A percentile compares a stretch with the other conserved stretches of the same genome.
Conservation (phyloP, 2,113 vertebrate species). For the Cairina moschata region DNA sequence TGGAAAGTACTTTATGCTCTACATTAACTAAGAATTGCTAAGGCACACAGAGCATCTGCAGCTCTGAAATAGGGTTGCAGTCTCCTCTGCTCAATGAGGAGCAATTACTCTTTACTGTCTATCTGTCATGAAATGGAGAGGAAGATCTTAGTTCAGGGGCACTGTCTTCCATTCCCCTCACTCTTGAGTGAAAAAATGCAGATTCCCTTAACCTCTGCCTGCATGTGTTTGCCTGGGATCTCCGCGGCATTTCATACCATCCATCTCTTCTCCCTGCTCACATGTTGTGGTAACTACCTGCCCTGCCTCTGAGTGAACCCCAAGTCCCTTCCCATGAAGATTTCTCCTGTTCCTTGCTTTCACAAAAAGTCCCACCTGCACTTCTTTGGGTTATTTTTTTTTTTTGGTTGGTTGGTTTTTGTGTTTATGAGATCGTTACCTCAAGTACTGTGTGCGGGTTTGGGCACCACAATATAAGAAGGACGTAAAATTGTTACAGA, state of each 20-base stretch:
- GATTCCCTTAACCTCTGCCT: not conserved
- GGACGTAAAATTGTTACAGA: not conserved
- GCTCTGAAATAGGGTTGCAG: not conserved
- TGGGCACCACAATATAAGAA: not conserved
- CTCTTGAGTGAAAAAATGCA: not conserved
- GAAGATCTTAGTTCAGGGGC: not conserved
- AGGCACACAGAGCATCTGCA: not conserved
- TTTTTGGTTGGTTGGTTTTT: not conserved
- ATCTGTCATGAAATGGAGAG: not conserved
- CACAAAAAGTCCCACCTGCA: not conserved
- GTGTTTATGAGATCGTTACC: not conserved
- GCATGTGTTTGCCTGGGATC: not conserved
- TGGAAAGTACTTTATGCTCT: not conserved
- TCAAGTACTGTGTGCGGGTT: not conserved
- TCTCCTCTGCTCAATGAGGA: constrained; percentile 27
- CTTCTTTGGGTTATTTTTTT: not conserved
- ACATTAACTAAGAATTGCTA: not conserved
- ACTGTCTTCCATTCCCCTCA: not conserved
- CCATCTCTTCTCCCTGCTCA: not conserved
- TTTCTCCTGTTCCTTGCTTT: not conserved
- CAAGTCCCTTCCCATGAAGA: not conserved
- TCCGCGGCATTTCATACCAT: not conserved
- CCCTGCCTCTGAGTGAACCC: fast-evolving
- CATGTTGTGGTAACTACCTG: not conserved
- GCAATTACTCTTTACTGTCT: not conserved